phyloP scores from a whole-genome alignment of 2,797 vertebrate species.

The Neosilurus mollespiculum region DNA sequence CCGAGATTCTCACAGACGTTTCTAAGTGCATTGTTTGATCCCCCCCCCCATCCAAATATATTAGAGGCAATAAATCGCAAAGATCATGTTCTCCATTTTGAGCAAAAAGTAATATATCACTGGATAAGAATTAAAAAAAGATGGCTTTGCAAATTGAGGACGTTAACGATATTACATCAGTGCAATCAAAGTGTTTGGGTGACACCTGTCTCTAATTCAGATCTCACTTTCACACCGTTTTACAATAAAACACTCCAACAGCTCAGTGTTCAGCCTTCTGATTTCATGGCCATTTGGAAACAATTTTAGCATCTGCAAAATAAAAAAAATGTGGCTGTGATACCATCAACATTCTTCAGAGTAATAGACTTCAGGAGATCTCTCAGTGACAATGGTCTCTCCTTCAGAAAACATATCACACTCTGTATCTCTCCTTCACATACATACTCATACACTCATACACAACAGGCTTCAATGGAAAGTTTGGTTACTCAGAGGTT shows the following conservation, averaged over 20 bases:
- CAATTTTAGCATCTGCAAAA: slow-evolving; percentile 62
- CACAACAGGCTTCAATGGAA: slow-evolving; percentile 18
- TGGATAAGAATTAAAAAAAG: neutral
- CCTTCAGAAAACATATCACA: slow-evolving; percentile 38
- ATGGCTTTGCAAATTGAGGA: neutral
- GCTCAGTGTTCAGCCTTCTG: slow-evolving; percentile 22
- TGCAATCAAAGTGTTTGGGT: neutral
- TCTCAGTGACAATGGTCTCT: slow-evolving; percentile 54
- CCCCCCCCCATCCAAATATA: neutral
- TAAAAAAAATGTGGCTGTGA: slow-evolving; percentile 61
- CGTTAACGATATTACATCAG: neutral
- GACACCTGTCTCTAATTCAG: neutral
- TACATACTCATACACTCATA: neutral
- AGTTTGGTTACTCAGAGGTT: slow-evolving; percentile 27
- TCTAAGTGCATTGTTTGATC: neutral
- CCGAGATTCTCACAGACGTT: neutral
- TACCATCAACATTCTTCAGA: slow-evolving; percentile 67
- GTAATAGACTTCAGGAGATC: slow-evolving; percentile 62
- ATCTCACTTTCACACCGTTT: neutral
- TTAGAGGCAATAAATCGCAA: neutral
- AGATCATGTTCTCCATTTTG: neutral
- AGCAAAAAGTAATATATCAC: neutral
- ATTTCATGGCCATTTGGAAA: slow-evolving; percentile 68
- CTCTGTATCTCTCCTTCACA: slow-evolving; percentile 15
- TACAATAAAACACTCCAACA: neutral